Percentiles rank a stretch among this genome's conserved stretches.
Evolutionary conservation across 1,140 invertebrate genomes (phyloP).

Genomic region (Tetragnatha versicolor): DNA sequence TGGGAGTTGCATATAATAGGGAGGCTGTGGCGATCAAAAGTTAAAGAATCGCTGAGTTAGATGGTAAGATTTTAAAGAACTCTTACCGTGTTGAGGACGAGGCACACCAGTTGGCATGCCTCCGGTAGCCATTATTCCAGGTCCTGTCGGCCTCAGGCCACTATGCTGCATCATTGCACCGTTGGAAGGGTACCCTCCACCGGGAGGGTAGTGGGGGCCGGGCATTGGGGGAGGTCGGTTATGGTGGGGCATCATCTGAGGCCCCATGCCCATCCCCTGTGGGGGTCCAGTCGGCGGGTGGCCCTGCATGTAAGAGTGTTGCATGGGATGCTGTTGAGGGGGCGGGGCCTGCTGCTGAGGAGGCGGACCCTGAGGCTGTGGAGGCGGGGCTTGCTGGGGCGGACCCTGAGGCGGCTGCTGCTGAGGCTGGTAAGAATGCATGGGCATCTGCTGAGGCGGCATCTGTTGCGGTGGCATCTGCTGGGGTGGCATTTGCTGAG

Average conservation of each 20-base stretch:
- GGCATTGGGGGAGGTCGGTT: conserved; percentile 25
- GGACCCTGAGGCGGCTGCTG: conserved; percentile 41
- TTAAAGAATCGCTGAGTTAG: no score
- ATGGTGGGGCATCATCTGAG: conserved; percentile 48
- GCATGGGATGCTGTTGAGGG: conserved; percentile 48
- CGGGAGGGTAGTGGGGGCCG: conserved; percentile 45
- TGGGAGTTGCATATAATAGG: no score
- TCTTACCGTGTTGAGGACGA: conserved; percentile 36
- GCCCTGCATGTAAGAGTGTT: conserved; percentile 42
- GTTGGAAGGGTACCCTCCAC: conserved; percentile 37
- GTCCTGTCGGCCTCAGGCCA: conserved; percentile 28
- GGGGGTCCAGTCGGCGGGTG: conserved; percentile 43
- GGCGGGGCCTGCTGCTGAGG: conserved; percentile 22
- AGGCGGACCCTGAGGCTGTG: conserved; percentile 45
- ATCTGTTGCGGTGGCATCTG: conserved; percentile 15
- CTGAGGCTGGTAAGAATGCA: conserved; percentile 53
- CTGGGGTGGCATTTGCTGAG: conserved; percentile 11
- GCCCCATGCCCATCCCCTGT: conserved; percentile 31
- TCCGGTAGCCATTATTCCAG: conserved; percentile 39
- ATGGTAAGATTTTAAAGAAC: no score
- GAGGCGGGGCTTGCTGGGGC: conserved; percentile 54
- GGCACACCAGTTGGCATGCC: conserved; percentile 39
- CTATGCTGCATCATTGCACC: conserved; percentile 44
- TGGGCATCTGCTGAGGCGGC: conserved; percentile 32
- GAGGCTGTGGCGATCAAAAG: no score